Evolutionary conservation across 2,888 invertebrate genomes (phyloP).

Genomic region (Trilocha varians): DNA sequence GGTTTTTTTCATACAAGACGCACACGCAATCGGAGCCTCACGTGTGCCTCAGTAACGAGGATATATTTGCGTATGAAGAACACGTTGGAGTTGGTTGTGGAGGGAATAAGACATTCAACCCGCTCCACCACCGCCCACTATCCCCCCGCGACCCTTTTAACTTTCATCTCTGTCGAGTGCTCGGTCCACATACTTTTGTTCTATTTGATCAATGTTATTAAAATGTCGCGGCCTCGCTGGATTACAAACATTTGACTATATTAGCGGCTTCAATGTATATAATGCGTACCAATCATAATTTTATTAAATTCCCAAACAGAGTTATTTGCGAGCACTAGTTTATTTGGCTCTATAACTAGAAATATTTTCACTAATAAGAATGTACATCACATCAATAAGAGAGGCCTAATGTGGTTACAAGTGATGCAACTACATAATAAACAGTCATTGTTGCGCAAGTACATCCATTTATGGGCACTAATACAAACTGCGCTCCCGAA

Average conservation of each 20-base stretch:
- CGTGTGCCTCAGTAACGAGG: conserved; percentile 71
- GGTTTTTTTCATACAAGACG: conserved; percentile 49
- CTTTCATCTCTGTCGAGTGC: conserved; percentile 74
- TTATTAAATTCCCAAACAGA: background rate
- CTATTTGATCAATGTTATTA: conserved; percentile 74
- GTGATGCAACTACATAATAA: background rate
- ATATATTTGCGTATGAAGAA: conserved; percentile 75
- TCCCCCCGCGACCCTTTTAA: conserved; percentile 69
- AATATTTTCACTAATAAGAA: too few relatives aligned
- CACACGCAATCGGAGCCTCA: conserved; percentile 68
- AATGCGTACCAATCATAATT: conserved; percentile 4
- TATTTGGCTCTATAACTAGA: background rate
- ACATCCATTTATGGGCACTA: background rate
- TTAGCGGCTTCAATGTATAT: conserved; percentile 15
- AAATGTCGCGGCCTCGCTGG: conserved; percentile 67
- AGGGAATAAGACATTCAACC: conserved; percentile 73
- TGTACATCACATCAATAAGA: too few relatives aligned
- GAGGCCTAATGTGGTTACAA: background rate
- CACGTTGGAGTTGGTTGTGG: conserved; percentile 74
- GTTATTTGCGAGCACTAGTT: too few relatives aligned
- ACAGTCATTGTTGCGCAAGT: background rate
- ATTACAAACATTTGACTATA: conserved; percentile 67
- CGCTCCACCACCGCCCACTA: conserved; percentile 41
- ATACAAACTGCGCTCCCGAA: conserved; percentile 13
- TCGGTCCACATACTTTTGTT: conserved; percentile 74